phyloP scores from a whole-genome alignment of 64 coral and sea anemone genomes.

The Hydrozoanthus tunicans region DNA sequence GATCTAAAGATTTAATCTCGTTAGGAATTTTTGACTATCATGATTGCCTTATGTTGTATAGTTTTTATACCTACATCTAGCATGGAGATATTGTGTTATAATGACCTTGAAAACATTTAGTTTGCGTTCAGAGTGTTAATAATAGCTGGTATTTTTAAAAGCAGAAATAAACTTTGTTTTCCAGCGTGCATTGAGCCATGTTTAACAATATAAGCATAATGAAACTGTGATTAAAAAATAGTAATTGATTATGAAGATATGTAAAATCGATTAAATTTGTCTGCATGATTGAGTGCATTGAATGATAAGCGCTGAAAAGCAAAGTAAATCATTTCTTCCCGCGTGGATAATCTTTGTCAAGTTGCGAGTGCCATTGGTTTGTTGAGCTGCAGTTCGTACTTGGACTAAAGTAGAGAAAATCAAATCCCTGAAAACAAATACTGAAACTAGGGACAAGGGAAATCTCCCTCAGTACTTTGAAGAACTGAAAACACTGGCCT shows the following conservation, averaged over 20 bases:
- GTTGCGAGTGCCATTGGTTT: background rate
- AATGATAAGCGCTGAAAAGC: conserved; percentile 22
- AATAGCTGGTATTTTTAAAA: background rate
- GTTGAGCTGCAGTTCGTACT: background rate
- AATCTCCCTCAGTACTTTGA: background rate
- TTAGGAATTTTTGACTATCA: conserved; percentile 4
- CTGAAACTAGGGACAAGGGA: background rate
- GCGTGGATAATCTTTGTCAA: background rate
- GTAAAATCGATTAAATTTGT: conserved; percentile 2
- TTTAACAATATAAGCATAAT: background rate
- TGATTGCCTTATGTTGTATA: background rate
- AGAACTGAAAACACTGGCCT: background rate
- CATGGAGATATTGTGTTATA: background rate
- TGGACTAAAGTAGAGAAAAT: background rate
- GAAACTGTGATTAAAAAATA: background rate
- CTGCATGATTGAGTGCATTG: conserved; percentile 18
- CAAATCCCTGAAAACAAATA: background rate
- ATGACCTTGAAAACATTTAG: background rate
- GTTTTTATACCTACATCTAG: background rate
- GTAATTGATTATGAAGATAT: background rate
- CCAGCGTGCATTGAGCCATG: conserved; percentile 7
- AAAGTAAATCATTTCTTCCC: background rate
- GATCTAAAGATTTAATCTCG: conserved; percentile 45
- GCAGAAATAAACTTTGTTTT: background rate
- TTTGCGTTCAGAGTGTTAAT: background rate